Conservation (phyloP, 2,888 invertebrate genomes). For the Dryocosmus kuriphilus region DNA sequence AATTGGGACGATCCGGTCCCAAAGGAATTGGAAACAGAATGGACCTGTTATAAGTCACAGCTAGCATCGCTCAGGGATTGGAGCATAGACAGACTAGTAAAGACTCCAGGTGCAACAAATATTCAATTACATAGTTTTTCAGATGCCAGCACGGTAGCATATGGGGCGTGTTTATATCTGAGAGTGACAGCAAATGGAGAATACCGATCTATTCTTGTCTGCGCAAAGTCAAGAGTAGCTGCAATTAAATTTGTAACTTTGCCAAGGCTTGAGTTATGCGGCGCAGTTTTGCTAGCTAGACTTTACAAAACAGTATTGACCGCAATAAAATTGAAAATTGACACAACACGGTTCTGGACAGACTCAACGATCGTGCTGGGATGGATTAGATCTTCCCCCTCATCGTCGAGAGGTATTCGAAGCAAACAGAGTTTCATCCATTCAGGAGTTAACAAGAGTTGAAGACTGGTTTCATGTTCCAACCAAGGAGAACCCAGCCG, state of each 20-base stretch:
- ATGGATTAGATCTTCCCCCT: slow-evolving; percentile 48
- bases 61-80: not conserved
- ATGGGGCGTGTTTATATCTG: not conserved
- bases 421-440: slow-evolving; percentile 47
- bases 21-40: not conserved
- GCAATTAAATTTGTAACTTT: slow-evolving; percentile 49
- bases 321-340: slow-evolving; percentile 37
- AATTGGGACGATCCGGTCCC: not conserved
- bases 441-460: slow-evolving; percentile 45
- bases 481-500: slow-evolving; percentile 47
- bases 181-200: too few relatives aligned
- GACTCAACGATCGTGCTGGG: slow-evolving; percentile 48
- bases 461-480: slow-evolving; percentile 47
- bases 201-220: slow-evolving; percentile 26
- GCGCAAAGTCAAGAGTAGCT: slow-evolving; percentile 51
- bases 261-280: slow-evolving; percentile 53
- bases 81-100: not conserved
- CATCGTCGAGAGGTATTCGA: slow-evolving; percentile 46
- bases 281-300: slow-evolving; percentile 46
- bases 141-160: not conserved
- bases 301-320: slow-evolving; percentile 39
- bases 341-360: slow-evolving; percentile 40
- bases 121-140: not conserved
- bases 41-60: not conserved
- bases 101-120: too few relatives aligned